Base-by-base conservation (phyloP, 2,797 vertebrate species). In the Chromis chromis region DNA sequence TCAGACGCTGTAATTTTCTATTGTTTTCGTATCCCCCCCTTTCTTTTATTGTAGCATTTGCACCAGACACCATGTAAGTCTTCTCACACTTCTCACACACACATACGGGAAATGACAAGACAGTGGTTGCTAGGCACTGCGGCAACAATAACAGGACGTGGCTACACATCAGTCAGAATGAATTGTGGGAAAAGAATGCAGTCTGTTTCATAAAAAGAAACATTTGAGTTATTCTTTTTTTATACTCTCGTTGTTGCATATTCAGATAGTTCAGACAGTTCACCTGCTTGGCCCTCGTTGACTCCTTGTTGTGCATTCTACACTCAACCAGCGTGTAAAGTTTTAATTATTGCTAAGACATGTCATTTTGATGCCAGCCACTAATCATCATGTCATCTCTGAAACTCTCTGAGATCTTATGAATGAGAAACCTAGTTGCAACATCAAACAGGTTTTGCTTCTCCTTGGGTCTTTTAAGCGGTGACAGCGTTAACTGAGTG, bases 61-160 rank as follows among this genome's bases (percentile, higher is more conserved):
- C 21, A 56, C 1, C 24, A 52, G 24, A 33, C 40, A 74, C 63
- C 25, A 6, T 27, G 11, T 42, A 44, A 46, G 36, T 31, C 28
- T 31, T 31, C 6, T 31, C 28, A 31, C 6, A 31, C 6, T 5
- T 3, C 28, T 3, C 19, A 49, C 58, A 42, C 25, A 74, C 0
- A 50, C 44, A 46, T 21, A n/a, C 4, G n/a, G 33, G 21, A 48
- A 65, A 63, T 66, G 57, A 79, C 59, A 64, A 36, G 53, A 58
- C 12, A 46, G 40, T n/a, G 49, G 88, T 91, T 91, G 87, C 88
- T 79, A 77, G 76, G 85, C 48, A 71, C 1, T 21, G 50, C 54
- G 64, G 62, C 27, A 82, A 85, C 50, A 85, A 78, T 33, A 88
- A 89, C 70, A 89, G 9, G 22, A 39, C 2, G 40, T 36, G 25